Percentiles rank a stretch among this genome's conserved stretches.
Evolutionary conservation across 35 echinoderm and acorn worm species (phyloP).

Genomic region (Heliocidaris tuberculata): DNA sequence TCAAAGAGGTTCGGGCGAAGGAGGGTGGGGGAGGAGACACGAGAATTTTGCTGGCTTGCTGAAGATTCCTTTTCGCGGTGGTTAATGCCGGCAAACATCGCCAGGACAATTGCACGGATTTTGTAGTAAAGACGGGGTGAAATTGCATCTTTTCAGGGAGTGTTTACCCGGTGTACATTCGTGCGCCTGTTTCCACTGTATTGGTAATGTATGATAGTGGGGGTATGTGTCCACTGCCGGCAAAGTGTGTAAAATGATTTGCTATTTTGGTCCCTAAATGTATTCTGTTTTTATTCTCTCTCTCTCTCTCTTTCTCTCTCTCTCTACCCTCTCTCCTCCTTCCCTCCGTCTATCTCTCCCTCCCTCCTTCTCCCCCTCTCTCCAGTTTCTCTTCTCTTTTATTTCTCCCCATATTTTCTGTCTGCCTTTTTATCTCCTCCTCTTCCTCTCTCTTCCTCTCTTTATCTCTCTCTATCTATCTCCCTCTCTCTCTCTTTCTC

Average conservation of each 20-base stretch:
- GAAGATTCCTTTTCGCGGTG: neutral
- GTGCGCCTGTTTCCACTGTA: neutral
- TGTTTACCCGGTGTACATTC: neutral
- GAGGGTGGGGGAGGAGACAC: neutral
- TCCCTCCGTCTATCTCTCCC: neutral
- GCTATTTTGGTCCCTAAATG: too few species aligned
- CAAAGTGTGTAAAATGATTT: too few species aligned
- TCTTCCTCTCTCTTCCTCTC: neutral
- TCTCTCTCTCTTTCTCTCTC: too few species aligned
- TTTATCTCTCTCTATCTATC: neutral
- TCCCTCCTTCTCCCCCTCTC: neutral
- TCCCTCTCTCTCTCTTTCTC: conserved; percentile 20
- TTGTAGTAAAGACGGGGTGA: conserved; percentile 28
- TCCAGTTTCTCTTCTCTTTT: neutral
- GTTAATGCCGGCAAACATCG: neutral
- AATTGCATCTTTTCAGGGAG: conserved; percentile 34
- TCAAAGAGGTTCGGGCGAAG: neutral
- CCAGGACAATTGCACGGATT: conserved; percentile 20
- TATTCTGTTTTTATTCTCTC: too few species aligned
- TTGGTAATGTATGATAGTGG: neutral
- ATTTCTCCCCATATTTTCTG: neutral
- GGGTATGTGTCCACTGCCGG: too few species aligned
- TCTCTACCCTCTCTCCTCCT: neutral
- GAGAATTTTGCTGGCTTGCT: neutral
- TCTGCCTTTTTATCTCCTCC: neutral